phyloP scores from a whole-genome alignment of 2,888 invertebrate genomes.

The Mesoligia furuncula region DNA sequence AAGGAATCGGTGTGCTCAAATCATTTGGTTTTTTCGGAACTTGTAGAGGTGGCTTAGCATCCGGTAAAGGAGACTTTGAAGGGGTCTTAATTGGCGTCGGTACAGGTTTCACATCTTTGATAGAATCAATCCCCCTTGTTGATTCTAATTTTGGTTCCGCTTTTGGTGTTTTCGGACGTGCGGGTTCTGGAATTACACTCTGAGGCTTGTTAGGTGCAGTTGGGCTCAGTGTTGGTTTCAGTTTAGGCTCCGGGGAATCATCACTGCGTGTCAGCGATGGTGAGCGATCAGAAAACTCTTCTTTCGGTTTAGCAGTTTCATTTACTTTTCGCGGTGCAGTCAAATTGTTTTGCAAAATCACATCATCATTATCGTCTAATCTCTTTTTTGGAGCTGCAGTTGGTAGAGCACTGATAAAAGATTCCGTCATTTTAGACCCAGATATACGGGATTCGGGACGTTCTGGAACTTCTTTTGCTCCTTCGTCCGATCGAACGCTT shows the following conservation, averaged over 20 bases:
- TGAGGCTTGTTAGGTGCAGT: slow-evolving; percentile 76
- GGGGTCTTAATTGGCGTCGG: slow-evolving; percentile 75
- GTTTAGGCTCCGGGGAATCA: slow-evolving; percentile 87
- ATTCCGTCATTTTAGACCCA: slow-evolving; percentile 88
- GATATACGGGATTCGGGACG: slow-evolving; percentile 87
- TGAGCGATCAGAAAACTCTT: slow-evolving; percentile 85
- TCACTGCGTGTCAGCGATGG: slow-evolving; percentile 88
- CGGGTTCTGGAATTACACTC: slow-evolving; percentile 79
- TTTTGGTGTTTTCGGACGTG: slow-evolving; percentile 85
- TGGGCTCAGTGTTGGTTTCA: slow-evolving; percentile 73
- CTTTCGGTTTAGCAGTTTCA: slow-evolving; percentile 75
- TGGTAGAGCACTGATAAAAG: slow-evolving; percentile 85
- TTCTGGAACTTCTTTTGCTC: slow-evolving; percentile 76
- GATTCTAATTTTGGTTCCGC: slow-evolving; percentile 75
- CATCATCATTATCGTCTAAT: slow-evolving; percentile 86
- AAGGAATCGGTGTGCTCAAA: slow-evolving; percentile 75
- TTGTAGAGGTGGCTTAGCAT: slow-evolving; percentile 75
- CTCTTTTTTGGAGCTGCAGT: slow-evolving; percentile 80
- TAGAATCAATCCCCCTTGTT: slow-evolving; percentile 64
- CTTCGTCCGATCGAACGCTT: slow-evolving; percentile 83
- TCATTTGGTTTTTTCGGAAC: slow-evolving; percentile 84
- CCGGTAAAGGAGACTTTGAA: slow-evolving; percentile 79
- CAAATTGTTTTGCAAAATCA: slow-evolving; percentile 81
- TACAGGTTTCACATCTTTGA: slow-evolving; percentile 71
- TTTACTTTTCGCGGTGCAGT: slow-evolving; percentile 69